A percentile compares a stretch with the other conserved stretches of the same genome.
phyloP scores from a whole-genome alignment of 2,797 vertebrate species.

The Etheostoma perlongum region DNA sequence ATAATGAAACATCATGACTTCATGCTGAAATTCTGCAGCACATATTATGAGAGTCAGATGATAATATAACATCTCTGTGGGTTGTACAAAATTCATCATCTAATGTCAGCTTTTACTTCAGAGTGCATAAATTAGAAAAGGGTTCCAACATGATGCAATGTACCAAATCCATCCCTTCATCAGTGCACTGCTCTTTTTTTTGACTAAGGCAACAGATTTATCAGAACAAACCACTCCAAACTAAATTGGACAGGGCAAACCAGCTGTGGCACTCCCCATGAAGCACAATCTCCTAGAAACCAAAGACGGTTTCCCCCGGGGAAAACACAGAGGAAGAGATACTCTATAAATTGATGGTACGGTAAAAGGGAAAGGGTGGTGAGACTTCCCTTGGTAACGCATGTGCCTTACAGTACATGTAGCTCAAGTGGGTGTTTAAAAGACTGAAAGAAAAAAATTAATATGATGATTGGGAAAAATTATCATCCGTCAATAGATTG shows the following conservation, averaged over 20 bases:
- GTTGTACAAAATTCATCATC: neutral
- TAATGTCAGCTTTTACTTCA: neutral
- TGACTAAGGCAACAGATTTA: slow-evolving; percentile 26
- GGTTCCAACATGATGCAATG: neutral
- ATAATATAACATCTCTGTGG: neutral
- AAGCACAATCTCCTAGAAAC: slow-evolving; percentile 51
- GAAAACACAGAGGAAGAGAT: slow-evolving; percentile 36
- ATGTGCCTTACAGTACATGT: neutral
- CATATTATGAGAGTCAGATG: neutral
- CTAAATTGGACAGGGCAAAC: slow-evolving; percentile 10
- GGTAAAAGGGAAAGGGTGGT: slow-evolving; percentile 18
- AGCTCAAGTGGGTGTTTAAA: neutral
- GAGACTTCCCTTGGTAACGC: neutral
- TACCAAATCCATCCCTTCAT: neutral
- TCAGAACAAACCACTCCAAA: slow-evolving; percentile 13
- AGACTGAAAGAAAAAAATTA: neutral
- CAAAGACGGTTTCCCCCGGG: slow-evolving; percentile 12
- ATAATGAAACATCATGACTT: neutral
- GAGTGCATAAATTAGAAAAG: slow-evolving; percentile 3
- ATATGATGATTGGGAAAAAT: slow-evolving; percentile 25
- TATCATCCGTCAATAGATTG: slow-evolving; percentile 16
- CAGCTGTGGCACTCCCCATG: slow-evolving; percentile 21
- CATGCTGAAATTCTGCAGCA: neutral
- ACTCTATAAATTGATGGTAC: slow-evolving; percentile 19
- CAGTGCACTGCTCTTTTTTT: neutral